Evolutionary conservation across 2,113 vertebrate species (phyloP).

Genomic region (Catharus bicknelli): DNA sequence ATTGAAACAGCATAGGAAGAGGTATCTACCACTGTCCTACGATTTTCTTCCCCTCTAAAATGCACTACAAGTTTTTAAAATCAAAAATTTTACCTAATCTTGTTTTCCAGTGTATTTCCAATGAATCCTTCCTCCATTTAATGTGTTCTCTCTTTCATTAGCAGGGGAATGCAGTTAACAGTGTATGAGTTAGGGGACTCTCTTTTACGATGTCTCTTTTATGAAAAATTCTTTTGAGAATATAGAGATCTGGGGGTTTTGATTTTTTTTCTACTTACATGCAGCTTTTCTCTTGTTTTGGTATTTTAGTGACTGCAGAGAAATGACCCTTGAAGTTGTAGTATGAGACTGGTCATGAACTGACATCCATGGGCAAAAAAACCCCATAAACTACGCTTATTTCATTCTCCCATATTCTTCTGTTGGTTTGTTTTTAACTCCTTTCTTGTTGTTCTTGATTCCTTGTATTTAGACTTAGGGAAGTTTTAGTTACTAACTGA

Average conservation of each 20-base stretch:
- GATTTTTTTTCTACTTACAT: conserved; percentile 19
- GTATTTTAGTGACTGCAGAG: conserved; percentile 69
- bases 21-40: background rate
- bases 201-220: conserved; percentile 44
- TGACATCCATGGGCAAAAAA: conserved; percentile 24
- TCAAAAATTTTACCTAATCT: background rate
- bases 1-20: background rate
- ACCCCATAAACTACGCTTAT: conserved; percentile 34
- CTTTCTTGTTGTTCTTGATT: background rate
- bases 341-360: conserved; percentile 71
- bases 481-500: conserved; percentile 65
- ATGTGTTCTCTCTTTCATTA: background rate
- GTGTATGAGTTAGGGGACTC: background rate
- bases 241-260: conserved; percentile 25
- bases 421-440: background rate
- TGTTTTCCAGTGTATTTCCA: background rate
- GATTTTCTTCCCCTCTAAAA: background rate
- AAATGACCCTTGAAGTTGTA: conserved; percentile 75
- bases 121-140: background rate
- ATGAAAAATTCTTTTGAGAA: conserved; percentile 59
- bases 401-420: conserved; percentile 32
- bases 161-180: background rate
- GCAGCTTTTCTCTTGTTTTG: conserved; percentile 57
- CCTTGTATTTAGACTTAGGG: conserved; percentile 73
- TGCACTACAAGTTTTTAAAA: background rate